Conservation (phyloP, 1,140 invertebrate species). For the Halesus radiatus region DNA sequence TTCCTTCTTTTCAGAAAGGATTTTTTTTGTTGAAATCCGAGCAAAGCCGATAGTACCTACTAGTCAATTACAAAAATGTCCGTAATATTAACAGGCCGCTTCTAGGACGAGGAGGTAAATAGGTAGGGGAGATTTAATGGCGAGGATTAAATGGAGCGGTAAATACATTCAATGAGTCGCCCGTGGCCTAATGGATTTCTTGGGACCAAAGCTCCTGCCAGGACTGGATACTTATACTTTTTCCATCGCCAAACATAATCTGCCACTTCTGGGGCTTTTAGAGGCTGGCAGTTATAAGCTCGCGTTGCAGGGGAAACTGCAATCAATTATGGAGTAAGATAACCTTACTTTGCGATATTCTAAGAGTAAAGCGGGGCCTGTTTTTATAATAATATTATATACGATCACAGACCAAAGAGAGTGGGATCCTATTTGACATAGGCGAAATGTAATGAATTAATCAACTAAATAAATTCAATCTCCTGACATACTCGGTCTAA, state of each 20-base stretch:
- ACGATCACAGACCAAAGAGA: too few species aligned
- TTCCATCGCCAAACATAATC: constrained; percentile 7
- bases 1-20: too few species aligned
- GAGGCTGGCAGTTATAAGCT: constrained; percentile 2
- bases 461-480: too few species aligned
- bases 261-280: constrained; percentile 15
- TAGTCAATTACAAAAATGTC: background rate
- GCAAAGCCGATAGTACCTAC: background rate
- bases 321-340: too few species aligned
- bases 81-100: background rate
- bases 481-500: too few species aligned
- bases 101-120: background rate
- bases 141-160: constrained; percentile 12
- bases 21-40: too few species aligned
- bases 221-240: background rate
- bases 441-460: too few species aligned
- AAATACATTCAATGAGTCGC: constrained; percentile 30
- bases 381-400: too few species aligned
- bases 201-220: background rate
- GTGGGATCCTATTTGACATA: too few species aligned
- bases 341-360: too few species aligned
- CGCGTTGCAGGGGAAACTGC: background rate
- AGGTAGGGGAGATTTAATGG: constrained; percentile 28
- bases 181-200: constrained; percentile 30
- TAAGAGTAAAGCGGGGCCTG: too few species aligned